Conservation (phyloP, 1,140 invertebrate genomes). For the Asobara japonica region DNA sequence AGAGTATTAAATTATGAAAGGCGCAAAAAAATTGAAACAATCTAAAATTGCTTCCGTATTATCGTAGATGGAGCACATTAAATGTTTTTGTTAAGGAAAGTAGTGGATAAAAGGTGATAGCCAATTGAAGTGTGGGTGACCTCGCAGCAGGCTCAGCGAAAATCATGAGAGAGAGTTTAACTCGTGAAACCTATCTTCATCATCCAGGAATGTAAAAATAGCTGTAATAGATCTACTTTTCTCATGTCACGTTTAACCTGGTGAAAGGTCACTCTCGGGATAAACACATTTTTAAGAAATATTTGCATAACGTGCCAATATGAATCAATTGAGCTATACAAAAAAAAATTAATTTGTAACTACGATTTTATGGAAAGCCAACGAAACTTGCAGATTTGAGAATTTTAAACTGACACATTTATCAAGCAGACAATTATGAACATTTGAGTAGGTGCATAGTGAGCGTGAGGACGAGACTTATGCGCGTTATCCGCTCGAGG, state of each 20-base stretch:
- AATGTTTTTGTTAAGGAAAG: not conserved
- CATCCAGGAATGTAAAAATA: constrained; percentile 35
- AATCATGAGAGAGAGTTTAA: constrained; percentile 23
- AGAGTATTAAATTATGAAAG: not conserved
- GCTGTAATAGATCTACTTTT: not conserved
- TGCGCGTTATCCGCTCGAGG: no score
- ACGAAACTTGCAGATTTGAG: no score
- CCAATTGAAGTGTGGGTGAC: constrained; percentile 5
- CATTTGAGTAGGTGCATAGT: no score
- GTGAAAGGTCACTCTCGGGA: not conserved
- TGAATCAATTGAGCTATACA: no score
- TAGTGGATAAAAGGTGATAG: not conserved
- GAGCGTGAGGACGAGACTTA: no score
- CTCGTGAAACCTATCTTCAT: constrained; percentile 39
- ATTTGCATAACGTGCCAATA: not conserved
- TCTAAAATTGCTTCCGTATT: not conserved
- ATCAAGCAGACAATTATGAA: no score
- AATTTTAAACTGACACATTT: no score
- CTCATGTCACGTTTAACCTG: not conserved
- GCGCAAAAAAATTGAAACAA: not conserved
- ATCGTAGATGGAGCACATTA: no score
- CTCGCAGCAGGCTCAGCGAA: not conserved
- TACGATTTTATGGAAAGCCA: no score
- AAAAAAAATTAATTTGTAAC: no score
- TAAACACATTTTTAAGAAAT: not conserved